Evolutionary conservation across 2,888 invertebrate genomes (phyloP), one percentile per base, ranked within the genome.

Genomic region (Hemicrepidius hirtus): DNA sequence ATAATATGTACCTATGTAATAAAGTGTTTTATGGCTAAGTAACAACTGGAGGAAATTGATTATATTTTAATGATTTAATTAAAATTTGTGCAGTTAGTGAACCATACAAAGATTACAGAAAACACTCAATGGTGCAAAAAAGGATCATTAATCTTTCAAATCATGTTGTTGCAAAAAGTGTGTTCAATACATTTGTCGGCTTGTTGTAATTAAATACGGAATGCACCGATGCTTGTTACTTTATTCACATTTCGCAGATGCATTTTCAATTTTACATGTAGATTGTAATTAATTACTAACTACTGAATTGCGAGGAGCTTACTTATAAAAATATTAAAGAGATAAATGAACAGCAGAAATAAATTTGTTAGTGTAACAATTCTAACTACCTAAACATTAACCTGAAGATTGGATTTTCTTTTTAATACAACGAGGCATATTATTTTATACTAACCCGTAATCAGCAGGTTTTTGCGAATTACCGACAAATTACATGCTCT

Each of bases 101-200:
- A 53, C 53, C 53, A 53, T 53, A 32, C 21, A 24, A 18, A 6
- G 16, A 18, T 46, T 46, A 46, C 2, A 46, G 18, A 13, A 46
- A 18, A 53, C 16, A 1, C 13, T 53, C 28, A n/a, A 53, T 53
- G 32, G 13, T 9, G 28, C 13, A 53, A 53, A 53, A 50, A 53
- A 13, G 13, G 28, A 53, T 28, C 53, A 53, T 53, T 53, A 53
- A 53, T 53, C 32, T 53, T 53, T 28, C 13, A 24, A 53, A 53
- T 53, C 53, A 53, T n/a, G 24, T 28, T 28, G 20, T 5, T 28
- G 24, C 21, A 53, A 53, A 53, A 53, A 53, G 53, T 24, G 13
- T 6, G 13, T 13, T 28, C n/a, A 32, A 7, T 53, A 9, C 12
- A 53, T 53, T 53, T 53, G 53, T 49, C 53, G 53, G 53, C 53